These are phyloP conservation scores for Clarias platycephalus DNA, from an alignment of 2,797 vertebrate genomes.

Conservation along the genomic window DNA sequence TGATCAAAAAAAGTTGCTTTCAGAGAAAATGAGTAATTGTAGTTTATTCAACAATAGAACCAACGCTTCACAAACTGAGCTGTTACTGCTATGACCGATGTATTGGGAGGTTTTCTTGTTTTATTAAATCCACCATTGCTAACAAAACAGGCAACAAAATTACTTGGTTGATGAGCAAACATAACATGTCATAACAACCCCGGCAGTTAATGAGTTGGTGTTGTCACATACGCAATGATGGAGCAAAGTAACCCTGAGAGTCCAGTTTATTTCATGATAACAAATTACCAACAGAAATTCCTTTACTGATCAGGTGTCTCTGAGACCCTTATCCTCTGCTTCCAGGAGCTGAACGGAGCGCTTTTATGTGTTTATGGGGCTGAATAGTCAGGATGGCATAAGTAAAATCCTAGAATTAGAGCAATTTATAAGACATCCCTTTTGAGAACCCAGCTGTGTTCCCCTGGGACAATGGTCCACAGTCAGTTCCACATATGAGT, in stretches of 20 bases:
- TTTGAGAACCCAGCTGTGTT: neutral
- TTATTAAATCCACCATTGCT: neutral
- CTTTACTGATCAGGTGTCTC: neutral
- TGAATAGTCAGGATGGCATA: neutral
- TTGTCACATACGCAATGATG: neutral
- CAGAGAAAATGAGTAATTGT: neutral
- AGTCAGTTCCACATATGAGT: neutral
- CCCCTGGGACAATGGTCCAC: neutral
- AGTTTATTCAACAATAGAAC: neutral
- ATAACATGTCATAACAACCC: neutral
- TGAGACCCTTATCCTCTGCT: neutral
- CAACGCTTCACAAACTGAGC: neutral
- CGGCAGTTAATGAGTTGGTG: neutral
- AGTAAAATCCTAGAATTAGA: neutral
- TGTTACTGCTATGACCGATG: neutral
- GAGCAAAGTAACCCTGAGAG: neutral
- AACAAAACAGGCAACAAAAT: neutral
- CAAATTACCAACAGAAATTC: neutral
- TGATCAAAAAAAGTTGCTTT: neutral
- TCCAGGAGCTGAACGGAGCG: neutral
- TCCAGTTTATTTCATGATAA: neutral
- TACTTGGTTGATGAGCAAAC: neutral
- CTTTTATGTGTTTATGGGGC: neutral
- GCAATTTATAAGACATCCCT: neutral
- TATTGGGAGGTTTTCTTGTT: neutral